phyloP scores from a whole-genome alignment of 1,140 invertebrate genomes.

The Zaprionus nigranus region DNA sequence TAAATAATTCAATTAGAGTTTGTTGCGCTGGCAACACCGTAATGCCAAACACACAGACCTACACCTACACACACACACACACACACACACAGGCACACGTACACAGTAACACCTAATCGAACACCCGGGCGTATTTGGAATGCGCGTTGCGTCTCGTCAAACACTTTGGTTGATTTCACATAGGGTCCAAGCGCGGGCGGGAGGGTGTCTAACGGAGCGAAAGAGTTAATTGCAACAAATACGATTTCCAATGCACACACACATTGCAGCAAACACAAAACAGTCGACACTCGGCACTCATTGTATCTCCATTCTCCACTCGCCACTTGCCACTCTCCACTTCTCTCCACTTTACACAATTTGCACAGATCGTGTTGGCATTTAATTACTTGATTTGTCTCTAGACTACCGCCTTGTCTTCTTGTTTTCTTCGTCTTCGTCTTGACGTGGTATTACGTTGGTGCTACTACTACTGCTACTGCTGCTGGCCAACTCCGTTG shows the following conservation, averaged over 20 bases:
- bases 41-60: not conserved
- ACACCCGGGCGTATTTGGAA: slow-evolving; percentile 32
- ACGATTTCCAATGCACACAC: not conserved
- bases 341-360: slow-evolving; percentile 36
- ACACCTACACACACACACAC: not conserved
- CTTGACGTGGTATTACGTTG: slow-evolving; percentile 54
- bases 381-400: slow-evolving; percentile 41
- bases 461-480: slow-evolving; percentile 3
- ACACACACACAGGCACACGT: not conserved
- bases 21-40: slow-evolving; percentile 58
- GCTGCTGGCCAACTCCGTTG: slow-evolving; percentile 65
- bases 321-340: slow-evolving; percentile 13
- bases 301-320: slow-evolving; percentile 14
- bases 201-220: not conserved
- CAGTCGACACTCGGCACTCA: not conserved
- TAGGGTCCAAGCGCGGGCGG: not conserved
- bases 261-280: not conserved
- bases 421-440: slow-evolving; percentile 33
- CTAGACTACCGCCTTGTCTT: slow-evolving; percentile 18
- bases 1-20: slow-evolving; percentile 66
- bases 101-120: slow-evolving; percentile 10
- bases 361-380: slow-evolving; percentile 36
- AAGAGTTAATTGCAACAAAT: slow-evolving; percentile 7
- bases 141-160: slow-evolving; percentile 34
- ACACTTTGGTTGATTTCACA: slow-evolving; percentile 20